phyloP scores from a whole-genome alignment of 2,888 invertebrate species.

The Eutolmus rufibarbis region DNA sequence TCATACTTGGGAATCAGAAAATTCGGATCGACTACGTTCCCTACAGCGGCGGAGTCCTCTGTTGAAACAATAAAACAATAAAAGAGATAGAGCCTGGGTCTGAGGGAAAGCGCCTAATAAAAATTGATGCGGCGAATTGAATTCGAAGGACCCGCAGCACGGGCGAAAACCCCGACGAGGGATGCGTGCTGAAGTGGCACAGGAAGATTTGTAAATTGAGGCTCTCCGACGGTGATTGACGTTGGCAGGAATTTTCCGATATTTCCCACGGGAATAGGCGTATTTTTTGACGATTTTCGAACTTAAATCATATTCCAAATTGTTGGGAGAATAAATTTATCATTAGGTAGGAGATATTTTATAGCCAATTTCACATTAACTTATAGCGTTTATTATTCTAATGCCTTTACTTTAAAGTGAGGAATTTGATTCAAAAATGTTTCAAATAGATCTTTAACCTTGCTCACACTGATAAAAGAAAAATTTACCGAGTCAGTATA shows the following conservation, averaged over 20 bases:
- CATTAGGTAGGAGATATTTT: background rate
- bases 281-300: background rate
- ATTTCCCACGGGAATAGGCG: background rate
- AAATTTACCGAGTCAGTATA: no score
- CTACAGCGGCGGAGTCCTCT: background rate
- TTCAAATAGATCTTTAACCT: no score
- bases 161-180: background rate
- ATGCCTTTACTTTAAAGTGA: background rate
- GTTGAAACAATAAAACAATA: conserved; percentile 17
- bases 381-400: background rate
- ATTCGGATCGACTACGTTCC: conserved; percentile 27
- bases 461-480: no score
- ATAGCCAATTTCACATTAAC: background rate
- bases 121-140: background rate
- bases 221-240: background rate
- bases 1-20: conserved; percentile 46
- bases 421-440: no score
- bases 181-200: background rate
- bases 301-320: background rate
- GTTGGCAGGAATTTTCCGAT: background rate
- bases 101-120: background rate
- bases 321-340: background rate
- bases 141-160: background rate
- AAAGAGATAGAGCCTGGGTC: background rate
- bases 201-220: conserved; percentile 12